Base-by-base conservation (phyloP, 2,113 vertebrate genomes). In the Muntiacus reevesi region DNA sequence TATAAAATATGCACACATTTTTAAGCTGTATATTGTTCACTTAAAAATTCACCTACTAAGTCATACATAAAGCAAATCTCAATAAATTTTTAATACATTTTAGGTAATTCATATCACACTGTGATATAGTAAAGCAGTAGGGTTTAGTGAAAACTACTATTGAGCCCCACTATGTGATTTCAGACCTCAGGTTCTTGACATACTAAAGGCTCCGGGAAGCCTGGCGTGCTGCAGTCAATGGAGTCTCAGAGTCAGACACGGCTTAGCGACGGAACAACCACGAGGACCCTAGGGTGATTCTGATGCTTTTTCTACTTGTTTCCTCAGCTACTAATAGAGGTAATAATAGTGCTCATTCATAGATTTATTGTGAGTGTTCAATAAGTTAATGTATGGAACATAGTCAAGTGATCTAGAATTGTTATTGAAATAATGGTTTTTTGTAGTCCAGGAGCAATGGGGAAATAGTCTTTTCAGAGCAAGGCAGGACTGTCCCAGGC, bases 211-310 rank as follows among this genome's bases (percentile, higher is more conserved):
- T 55, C 17, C 1, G 0, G 67, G 67, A 74, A 40, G 67, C 19
- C 67, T 74, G 67, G 36, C 5, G 0, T 3, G 36, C 36, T 74
- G 67, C 10, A 25, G 71, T 25, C 36, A 36, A 7, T 13, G 21
- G 36, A 0, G 19, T 7, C 3, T 0, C n/a, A 25, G 36, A 40
- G 67, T 13, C 21, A 11, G 67, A 74, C 36, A 3, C 3, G 21
- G 11, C 71, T 43, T 13, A 74, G 71, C 11, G 0, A 3, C 1
- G 0, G 11, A 74, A 25, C 71, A 25, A 11, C 64, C n/a, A 71
- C 21, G n/a, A 23, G 71, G 52, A 23, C 9, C 40, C 23, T 33
- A 27, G 59, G 40, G 47, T 52, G 21, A 81, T 50, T 43, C 71
- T 71, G 52, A 59, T n/a, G 50, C n/a, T 14, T 71, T 71, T 60